Percentiles rank a stretch among this genome's conserved stretches.
Evolutionary conservation across 2,888 invertebrate species (phyloP).

Genomic region (Opisthograptis luteolata): DNA sequence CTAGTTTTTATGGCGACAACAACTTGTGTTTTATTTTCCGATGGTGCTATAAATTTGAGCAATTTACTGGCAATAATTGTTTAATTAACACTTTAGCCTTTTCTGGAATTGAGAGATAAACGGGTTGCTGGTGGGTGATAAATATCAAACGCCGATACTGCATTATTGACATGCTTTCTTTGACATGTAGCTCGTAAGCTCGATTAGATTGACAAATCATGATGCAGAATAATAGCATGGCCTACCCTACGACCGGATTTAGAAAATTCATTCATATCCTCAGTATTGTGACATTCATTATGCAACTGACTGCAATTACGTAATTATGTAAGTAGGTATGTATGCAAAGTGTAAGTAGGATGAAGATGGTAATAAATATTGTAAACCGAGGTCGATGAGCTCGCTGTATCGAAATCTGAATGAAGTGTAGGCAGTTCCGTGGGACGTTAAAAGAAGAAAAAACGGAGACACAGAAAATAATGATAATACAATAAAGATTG

Average conservation of each 20-base stretch:
- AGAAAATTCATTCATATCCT: too few species aligned
- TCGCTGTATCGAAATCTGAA: background rate
- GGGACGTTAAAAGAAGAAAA: constrained; percentile 3
- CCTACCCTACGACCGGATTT: too few species aligned
- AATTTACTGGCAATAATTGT: background rate
- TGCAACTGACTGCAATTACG: too few species aligned
- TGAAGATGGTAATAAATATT: background rate
- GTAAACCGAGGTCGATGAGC: constrained; percentile 5
- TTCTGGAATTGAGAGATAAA: background rate
- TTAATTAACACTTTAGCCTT: background rate
- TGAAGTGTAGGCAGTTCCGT: constrained; percentile 9
- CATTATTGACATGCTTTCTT: too few species aligned
- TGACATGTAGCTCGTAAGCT: too few species aligned
- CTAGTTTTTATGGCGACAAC: constrained; percentile 11
- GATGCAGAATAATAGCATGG: too few species aligned
- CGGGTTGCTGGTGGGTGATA: background rate
- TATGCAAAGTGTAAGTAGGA: background rate
- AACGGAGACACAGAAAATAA: background rate
- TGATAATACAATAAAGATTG: background rate
- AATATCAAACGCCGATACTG: background rate
- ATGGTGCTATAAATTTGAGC: constrained; percentile 4
- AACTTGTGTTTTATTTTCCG: constrained; percentile 1
- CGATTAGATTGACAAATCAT: too few species aligned
- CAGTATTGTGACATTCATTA: too few species aligned
- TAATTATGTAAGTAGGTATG: too few species aligned